Evolutionary conservation across 2,888 invertebrate species (phyloP), one percentile per base, ranked within the genome.

Genomic region (Dexiosoma caninum): DNA sequence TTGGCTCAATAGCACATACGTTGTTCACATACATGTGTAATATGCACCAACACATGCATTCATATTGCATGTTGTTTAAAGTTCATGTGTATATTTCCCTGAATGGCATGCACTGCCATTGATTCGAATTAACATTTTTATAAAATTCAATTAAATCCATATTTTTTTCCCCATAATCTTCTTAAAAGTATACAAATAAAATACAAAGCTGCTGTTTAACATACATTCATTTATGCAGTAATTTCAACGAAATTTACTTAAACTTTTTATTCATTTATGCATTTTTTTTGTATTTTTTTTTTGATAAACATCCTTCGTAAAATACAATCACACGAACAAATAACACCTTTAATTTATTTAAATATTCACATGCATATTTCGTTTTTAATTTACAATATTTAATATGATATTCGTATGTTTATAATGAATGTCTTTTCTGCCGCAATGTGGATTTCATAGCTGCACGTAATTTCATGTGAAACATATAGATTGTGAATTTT

Each of bases 71-170:
- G 4, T 2, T 49, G n/a, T 8, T 30, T 7, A 30, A n/a, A 51
- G 7, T 21, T 19, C 5, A 21, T 21, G 2, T 21, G 21, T 44
- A 10, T 12, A 27, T 6, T n/a, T n/a, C n/a, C n/a, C n/a, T n/a
- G n/a, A n/a, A n/a, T n/a, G n/a, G 27, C 6, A 27, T 27, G n/a
- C n/a, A n/a, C n/a, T n/a, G n/a, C n/a, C n/a, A n/a, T n/a, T n/a
- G n/a, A 27, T 27, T 27, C 27, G 6, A 27, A 27, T 27, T 27
- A 27, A 27, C 27, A 3, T 27, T 27, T 27, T 32, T 32, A 74
- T 60, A 35, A 79, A 78, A 78, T 78, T 78, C 74, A 78, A 78
- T 78, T 69, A 78, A 74, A 53, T 74, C 14, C 30, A 57, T 74
- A 74, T 62, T 69, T 62, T 74, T 57, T 55, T 44, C 55, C n/a